Conservation (phyloP, 1,140 invertebrate species). For the Asobara japonica region DNA sequence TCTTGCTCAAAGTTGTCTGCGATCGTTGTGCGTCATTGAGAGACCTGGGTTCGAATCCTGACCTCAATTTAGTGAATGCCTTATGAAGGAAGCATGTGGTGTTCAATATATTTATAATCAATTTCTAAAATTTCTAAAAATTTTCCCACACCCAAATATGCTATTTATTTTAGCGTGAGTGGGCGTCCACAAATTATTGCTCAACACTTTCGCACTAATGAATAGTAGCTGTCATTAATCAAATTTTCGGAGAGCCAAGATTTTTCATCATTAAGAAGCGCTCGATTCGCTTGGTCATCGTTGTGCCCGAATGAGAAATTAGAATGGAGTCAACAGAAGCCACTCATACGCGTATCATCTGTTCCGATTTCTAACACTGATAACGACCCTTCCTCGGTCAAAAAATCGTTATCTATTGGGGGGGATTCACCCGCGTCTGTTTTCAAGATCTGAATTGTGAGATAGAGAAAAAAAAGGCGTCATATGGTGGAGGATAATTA, state of each 20-base stretch:
- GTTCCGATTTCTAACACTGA: conserved; percentile 16
- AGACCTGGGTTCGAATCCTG: too few species aligned
- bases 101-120: background rate
- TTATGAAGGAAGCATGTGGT: background rate
- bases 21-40: too few species aligned
- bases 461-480: conserved; percentile 2
- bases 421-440: conserved; percentile 1
- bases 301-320: background rate
- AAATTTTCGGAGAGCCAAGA: background rate
- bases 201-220: too few species aligned
- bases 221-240: too few species aligned
- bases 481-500: conserved; percentile 15
- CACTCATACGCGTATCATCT: conserved; percentile 5
- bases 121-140: background rate
- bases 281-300: background rate
- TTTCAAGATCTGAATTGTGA: conserved; percentile 1
- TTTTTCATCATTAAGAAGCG: background rate
- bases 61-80: too few species aligned
- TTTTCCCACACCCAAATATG: too few species aligned
- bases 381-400: background rate
- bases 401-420: conserved; percentile 4
- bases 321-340: background rate
- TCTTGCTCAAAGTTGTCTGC: too few species aligned
- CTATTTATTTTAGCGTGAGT: too few species aligned
- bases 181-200: too few species aligned